These are phyloP conservation scores for Sciaenops ocellatus DNA, from an alignment of 2,797 vertebrate genomes.

Conservation along the genomic window DNA sequence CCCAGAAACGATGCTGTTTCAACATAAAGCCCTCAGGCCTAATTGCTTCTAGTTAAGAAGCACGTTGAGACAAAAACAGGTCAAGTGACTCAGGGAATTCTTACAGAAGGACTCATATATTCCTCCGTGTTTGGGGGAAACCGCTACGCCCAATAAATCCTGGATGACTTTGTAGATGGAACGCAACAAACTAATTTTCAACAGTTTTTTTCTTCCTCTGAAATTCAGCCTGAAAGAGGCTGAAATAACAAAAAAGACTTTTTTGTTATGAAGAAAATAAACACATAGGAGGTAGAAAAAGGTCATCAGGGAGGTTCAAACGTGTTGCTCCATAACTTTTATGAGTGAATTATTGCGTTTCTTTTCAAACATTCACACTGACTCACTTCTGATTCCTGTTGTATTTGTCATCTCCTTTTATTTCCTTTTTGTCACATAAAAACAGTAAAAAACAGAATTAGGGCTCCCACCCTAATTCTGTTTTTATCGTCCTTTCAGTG, in stretches of 20 bases:
- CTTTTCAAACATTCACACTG: constrained; percentile 1
- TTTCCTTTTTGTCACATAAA: not conserved
- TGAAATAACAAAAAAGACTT: not conserved
- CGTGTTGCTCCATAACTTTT: constrained; percentile 5
- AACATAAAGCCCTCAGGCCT: constrained; percentile 38
- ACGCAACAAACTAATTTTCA: constrained; percentile 63
- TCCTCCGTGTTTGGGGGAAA: constrained; percentile 50
- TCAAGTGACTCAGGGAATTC: constrained; percentile 70
- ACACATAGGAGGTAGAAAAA: constrained; percentile 8
- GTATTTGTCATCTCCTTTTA: not conserved
- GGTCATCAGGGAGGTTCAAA: constrained; percentile 12
- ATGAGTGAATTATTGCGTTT: not conserved
- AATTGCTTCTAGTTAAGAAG: constrained; percentile 49
- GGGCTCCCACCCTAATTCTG: not conserved
- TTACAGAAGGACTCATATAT: constrained; percentile 59
- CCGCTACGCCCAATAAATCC: constrained; percentile 61
- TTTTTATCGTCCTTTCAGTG: not conserved
- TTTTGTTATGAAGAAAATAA: constrained; percentile 1
- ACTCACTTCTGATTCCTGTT: constrained; percentile 8
- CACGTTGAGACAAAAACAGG: constrained; percentile 41
- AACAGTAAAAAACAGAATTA: too few relatives aligned
- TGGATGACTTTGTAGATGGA: constrained; percentile 45
- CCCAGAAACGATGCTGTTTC: constrained; percentile 38
- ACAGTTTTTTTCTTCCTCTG: not conserved
- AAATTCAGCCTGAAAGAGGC: constrained; percentile 25